Percentiles rank a stretch among this genome's conserved stretches.
Evolutionary conservation across 2,888 invertebrate genomes (phyloP).

Genomic region (Smittia sp.): DNA sequence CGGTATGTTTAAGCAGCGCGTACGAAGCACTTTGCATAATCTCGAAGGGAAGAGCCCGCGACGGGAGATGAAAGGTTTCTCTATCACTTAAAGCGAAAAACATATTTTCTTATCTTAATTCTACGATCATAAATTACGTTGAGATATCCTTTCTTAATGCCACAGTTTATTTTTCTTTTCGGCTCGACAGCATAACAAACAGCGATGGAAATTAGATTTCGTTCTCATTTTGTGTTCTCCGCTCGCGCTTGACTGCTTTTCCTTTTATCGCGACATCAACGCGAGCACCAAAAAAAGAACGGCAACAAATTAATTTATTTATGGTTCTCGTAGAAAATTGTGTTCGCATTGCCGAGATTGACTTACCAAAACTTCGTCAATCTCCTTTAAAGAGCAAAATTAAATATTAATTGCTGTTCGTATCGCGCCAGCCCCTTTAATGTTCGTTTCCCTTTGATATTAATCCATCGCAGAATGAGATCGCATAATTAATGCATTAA

Average conservation of each 20-base stretch:
- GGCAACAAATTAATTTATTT: constrained; percentile 1
- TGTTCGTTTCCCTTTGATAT: too few species aligned
- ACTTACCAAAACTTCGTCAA: background rate
- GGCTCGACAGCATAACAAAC: background rate
- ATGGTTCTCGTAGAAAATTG: background rate
- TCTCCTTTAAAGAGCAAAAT: background rate
- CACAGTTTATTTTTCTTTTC: background rate
- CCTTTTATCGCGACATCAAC: background rate
- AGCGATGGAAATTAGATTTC: constrained; percentile 1
- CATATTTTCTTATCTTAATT: constrained; percentile 9
- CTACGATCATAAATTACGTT: constrained; percentile 4
- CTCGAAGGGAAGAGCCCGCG: background rate
- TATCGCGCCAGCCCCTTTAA: too few species aligned
- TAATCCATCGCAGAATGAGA: too few species aligned
- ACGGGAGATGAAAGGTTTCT: background rate
- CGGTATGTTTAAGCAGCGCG: background rate
- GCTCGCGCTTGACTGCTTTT: background rate
- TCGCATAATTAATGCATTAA: too few species aligned
- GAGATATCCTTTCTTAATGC: constrained; percentile 20
- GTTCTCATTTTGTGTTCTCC: background rate
- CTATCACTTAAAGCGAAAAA: background rate
- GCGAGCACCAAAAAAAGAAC: background rate
- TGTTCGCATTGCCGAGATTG: background rate
- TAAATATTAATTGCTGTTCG: too few species aligned
- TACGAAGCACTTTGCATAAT: background rate